Evolutionary conservation across 2,888 invertebrate species (phyloP), one percentile per base, ranked within the genome.

Genomic region (Leucania comma): DNA sequence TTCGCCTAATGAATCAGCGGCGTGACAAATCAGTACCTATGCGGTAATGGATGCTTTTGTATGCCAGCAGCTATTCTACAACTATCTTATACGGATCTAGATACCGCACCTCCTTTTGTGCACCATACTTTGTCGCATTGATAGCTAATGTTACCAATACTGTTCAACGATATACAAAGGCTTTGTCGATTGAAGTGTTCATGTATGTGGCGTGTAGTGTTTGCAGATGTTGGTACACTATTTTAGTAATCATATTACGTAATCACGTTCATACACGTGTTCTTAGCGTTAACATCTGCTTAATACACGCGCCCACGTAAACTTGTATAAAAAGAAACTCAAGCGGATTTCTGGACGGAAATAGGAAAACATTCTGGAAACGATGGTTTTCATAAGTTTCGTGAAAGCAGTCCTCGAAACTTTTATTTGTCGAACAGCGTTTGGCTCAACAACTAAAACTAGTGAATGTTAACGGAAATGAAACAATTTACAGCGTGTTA

Each of bases 1-100:
- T 89, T 87, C 87, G 88, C 80, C 90, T 93, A 93, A 93, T 94
- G 93, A 94, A 93, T 94, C 93, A 93, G 93, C 93, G 89, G 80
- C 87, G 92, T 92, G 93, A 94, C 94, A 94, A 94, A 94, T 94
- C 93, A 92, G 92, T 88, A 87, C 87, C 81, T 86, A 85, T 82
- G 80, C 69, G 75, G 78, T 86, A 85, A 86, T 87, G 84, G 71
- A 83, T 80, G 77, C 72, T 75, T 83, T 83, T 76, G 72, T 77
- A 72, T 71, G 81, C 67, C 69, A 20, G 56, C 62, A 80, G 78
- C 60, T 68, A 73, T 81, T 76, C 59, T 65, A 59, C 59, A 66
- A 68, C 78, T 81, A 78, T 65, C 67, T 72, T 65, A 58, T 71
- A 64, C 29, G 9, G 46, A 73, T 73, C 61, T 68, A 57, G 56